Evolutionary conservation across 2,888 invertebrate genomes (phyloP).

Genomic region (Meganola albula): DNA sequence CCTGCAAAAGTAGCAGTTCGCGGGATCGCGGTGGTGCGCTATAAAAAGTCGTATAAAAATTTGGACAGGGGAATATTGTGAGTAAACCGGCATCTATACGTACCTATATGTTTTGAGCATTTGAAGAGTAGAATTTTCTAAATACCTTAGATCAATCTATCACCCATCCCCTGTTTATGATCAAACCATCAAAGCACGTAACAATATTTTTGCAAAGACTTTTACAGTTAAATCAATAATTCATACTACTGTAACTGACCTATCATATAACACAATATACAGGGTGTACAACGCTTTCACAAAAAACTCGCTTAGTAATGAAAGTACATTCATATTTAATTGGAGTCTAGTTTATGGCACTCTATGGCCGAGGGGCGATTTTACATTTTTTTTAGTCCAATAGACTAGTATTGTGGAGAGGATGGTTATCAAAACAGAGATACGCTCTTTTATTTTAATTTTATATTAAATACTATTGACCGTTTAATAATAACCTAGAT

Average conservation of each 20-base stretch:
- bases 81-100: too few relatives aligned
- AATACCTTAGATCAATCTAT: too few relatives aligned
- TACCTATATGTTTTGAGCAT: too few relatives aligned
- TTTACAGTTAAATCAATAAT: slow-evolving; percentile 27
- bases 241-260: slow-evolving; percentile 33
- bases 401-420: slow-evolving; percentile 71
- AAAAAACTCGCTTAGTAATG: slow-evolving; percentile 57
- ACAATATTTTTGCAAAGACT: too few relatives aligned
- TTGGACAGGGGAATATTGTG: too few relatives aligned
- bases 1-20: too few relatives aligned
- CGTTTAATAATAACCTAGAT: slow-evolving; percentile 7
- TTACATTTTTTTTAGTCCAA: slow-evolving; percentile 66
- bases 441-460: slow-evolving; percentile 6
- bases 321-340: slow-evolving; percentile 71
- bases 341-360: slow-evolving; percentile 68
- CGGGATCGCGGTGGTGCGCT: too few relatives aligned
- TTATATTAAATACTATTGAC: too few relatives aligned
- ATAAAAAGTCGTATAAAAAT: too few relatives aligned
- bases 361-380: slow-evolving; percentile 62
- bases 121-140: too few relatives aligned
- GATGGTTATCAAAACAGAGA: slow-evolving; percentile 42
- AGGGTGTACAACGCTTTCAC: slow-evolving; percentile 25
- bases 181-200: too few relatives aligned
- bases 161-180: too few relatives aligned
- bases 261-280: slow-evolving; percentile 33